A percentile compares a stretch with the other conserved stretches of the same genome.
phyloP scores from a whole-genome alignment of 2,797 vertebrate genomes.

The Crocodylus rhombifer region DNA sequence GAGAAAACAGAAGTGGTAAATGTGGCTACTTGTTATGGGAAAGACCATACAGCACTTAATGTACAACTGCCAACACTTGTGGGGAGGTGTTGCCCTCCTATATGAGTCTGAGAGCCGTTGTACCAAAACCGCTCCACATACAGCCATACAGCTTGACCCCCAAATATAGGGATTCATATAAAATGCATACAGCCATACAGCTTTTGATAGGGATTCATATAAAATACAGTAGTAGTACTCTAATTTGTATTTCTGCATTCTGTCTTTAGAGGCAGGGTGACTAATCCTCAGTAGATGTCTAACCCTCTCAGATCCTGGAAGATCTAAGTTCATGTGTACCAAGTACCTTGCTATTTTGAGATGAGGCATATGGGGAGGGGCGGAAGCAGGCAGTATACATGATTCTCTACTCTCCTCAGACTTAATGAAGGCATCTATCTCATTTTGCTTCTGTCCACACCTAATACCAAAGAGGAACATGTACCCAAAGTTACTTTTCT shows the following conservation, averaged over 20 bases:
- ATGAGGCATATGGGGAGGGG: not conserved
- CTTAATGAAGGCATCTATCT: constrained; percentile 25
- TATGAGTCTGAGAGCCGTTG: not conserved
- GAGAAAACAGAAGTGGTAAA: not conserved
- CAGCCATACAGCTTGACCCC: not conserved
- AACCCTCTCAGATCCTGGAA: too few species aligned
- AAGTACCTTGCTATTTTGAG: too few species aligned
- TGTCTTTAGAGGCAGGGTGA: not conserved
- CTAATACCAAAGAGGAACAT: not conserved
- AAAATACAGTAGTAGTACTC: not conserved
- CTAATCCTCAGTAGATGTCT: too few species aligned
- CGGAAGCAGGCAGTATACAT: not conserved
- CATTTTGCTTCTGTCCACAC: not conserved
- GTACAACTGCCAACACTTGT: not conserved
- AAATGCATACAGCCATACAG: not conserved
- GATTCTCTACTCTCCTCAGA: constrained; percentile 7
- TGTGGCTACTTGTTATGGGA: not conserved
- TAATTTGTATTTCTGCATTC: not conserved
- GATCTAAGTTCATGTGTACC: too few species aligned
- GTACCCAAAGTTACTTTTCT: not conserved
- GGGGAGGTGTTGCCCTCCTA: not conserved
- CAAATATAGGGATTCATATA: too few species aligned
- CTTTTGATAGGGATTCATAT: too few species aligned
- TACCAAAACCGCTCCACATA: not conserved
- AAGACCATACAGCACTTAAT: not conserved